Percentiles rank a stretch among this genome's conserved stretches.
phyloP scores from a whole-genome alignment of 1,140 invertebrate species.

The Homarus americanus region DNA sequence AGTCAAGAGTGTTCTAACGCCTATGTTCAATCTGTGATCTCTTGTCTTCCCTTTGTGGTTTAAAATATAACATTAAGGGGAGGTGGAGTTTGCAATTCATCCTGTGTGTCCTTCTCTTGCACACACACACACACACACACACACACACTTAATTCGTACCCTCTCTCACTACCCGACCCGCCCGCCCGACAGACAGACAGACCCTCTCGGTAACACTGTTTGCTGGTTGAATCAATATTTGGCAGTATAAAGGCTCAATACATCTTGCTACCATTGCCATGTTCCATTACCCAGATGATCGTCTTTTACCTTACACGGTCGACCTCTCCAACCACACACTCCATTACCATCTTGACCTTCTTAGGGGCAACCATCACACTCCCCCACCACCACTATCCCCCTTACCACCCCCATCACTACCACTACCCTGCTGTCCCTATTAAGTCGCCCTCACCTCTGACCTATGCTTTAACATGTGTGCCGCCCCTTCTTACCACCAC shows the following conservation, averaged over 20 bases:
- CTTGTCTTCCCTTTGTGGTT: too few species aligned
- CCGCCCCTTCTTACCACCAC: background rate
- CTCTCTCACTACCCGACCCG: background rate
- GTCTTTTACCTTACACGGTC: background rate
- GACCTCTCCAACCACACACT: background rate
- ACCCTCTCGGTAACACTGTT: background rate
- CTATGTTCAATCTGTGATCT: too few species aligned
- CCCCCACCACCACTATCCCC: background rate
- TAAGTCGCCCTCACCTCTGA: background rate
- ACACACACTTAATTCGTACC: conserved; percentile 1
- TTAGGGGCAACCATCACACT: background rate
- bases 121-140: conserved; percentile 20
- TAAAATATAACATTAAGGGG: too few species aligned
- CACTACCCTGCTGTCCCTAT: background rate
- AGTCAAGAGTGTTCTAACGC: too few species aligned
- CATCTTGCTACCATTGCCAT: background rate
- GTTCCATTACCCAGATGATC: conserved; percentile 1
- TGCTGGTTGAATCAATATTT: conserved; percentile 14
- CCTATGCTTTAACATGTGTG: too few species aligned
- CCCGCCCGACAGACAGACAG: background rate
- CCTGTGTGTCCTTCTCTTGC: background rate
- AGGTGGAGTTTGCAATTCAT: too few species aligned
- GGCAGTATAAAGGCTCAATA: background rate
- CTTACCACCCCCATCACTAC: background rate
- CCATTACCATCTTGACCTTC: background rate